These are phyloP conservation scores for Tachysurus vachellii DNA, from an alignment of 2,113 vertebrate species.

Conservation along the genomic window DNA sequence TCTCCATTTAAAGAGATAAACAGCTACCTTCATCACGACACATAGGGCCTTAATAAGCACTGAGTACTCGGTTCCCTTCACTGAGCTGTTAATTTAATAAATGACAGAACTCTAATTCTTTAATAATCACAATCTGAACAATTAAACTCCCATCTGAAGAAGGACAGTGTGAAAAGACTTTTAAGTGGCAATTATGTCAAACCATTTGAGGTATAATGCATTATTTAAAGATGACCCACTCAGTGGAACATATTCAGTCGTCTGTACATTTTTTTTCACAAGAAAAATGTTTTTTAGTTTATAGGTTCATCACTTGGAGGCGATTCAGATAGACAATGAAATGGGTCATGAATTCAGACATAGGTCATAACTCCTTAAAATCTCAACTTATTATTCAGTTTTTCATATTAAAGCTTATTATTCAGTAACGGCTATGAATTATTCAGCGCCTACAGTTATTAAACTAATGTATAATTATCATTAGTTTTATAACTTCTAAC, in stretches of 20 bases:
- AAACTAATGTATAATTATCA: neutral
- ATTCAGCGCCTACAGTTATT: neutral
- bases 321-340: slow-evolving; percentile 18
- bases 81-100: slow-evolving; percentile 70
- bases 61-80: slow-evolving; percentile 61
- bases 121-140: slow-evolving; percentile 66
- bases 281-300: slow-evolving; percentile 25
- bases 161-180: slow-evolving; percentile 62
- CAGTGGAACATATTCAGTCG: slow-evolving; percentile 32
- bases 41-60: slow-evolving; percentile 48
- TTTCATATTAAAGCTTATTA: neutral
- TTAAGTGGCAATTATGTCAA: slow-evolving; percentile 64
- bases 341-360: slow-evolving; percentile 11
- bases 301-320: neutral
- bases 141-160: slow-evolving; percentile 67
- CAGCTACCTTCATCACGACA: slow-evolving; percentile 59
- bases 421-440: neutral
- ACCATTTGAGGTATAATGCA: slow-evolving; percentile 55
- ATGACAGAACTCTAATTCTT: slow-evolving; percentile 61
- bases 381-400: neutral
- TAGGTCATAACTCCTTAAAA: neutral
- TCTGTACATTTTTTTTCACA: slow-evolving; percentile 20
- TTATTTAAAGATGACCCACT: slow-evolving; percentile 53
- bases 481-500: too few species aligned
- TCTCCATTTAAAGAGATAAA: slow-evolving; percentile 56